Evolutionary conservation across 2,113 vertebrate species (phyloP).

Genomic region (Camelus dromedarius): DNA sequence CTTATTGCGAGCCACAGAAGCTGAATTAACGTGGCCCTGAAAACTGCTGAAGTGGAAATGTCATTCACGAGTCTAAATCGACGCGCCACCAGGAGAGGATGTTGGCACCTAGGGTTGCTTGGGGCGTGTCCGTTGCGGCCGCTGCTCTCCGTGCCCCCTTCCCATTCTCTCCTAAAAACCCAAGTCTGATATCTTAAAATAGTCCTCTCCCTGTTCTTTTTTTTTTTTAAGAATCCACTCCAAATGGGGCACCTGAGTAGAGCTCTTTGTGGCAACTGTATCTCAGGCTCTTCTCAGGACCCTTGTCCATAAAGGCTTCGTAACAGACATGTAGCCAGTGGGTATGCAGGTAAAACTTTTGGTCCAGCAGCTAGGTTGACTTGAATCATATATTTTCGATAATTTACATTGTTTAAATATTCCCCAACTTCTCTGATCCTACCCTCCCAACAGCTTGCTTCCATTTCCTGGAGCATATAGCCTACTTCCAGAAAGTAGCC

Average conservation of each 20-base stretch:
- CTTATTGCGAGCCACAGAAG: neutral
- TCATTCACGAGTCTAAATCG: neutral
- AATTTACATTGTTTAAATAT: neutral
- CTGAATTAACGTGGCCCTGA: neutral
- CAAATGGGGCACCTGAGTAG: neutral
- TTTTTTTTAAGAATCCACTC: neutral
- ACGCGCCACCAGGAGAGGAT: neutral
- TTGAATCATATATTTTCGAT: neutral
- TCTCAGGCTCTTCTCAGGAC: neutral
- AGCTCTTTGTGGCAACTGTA: neutral
- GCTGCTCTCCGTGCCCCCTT: neutral
- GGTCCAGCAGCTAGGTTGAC: neutral
- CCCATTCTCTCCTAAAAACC: neutral
- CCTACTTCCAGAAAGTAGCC: slow-evolving; percentile 19
- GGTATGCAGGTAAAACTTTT: neutral
- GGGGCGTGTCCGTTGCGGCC: neutral
- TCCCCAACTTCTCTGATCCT: neutral
- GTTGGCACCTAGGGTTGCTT: neutral
- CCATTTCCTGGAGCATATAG: neutral
- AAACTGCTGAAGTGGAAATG: neutral
- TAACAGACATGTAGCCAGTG: neutral
- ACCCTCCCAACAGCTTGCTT: neutral
- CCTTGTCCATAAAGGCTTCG: neutral
- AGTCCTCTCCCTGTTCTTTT: neutral
- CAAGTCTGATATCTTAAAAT: neutral